phyloP scores from a whole-genome alignment of 2,113 vertebrate genomes.

The Hystrix brachyura region DNA sequence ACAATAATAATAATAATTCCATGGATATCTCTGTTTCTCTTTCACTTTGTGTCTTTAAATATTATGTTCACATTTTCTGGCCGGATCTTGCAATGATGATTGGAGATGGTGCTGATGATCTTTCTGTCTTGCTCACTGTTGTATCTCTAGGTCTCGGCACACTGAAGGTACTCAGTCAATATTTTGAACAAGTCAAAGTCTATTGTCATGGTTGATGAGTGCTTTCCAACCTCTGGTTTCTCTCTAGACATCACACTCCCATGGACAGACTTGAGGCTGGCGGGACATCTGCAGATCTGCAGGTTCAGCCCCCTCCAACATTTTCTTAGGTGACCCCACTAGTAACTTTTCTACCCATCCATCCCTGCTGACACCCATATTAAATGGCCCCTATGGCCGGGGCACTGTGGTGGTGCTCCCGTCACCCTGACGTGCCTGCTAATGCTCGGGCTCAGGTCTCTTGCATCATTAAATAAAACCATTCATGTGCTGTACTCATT shows the following conservation, averaged over 20 bases:
- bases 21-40: no score
- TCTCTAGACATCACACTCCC: neutral
- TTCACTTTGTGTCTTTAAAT: neutral
- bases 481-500: no score
- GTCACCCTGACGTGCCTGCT: no score
- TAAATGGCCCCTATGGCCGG: neutral
- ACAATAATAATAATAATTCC: neutral
- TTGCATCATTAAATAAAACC: neutral
- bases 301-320: no score
- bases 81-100: neutral
- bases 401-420: accelerated
- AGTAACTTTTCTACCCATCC: neutral
- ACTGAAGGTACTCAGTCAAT: neutral
- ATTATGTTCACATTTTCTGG: neutral
- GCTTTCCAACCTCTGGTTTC: neutral
- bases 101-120: neutral
- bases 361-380: neutral
- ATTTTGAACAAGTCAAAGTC: no score
- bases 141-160: neutral
- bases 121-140: neutral
- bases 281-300: neutral
- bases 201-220: no score
- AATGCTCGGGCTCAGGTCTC: neutral
- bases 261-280: neutral
- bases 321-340: neutral